These are phyloP conservation scores for Actinemys pallida DNA, from an alignment of 2,113 vertebrate genomes.

Conservation along the genomic window DNA sequence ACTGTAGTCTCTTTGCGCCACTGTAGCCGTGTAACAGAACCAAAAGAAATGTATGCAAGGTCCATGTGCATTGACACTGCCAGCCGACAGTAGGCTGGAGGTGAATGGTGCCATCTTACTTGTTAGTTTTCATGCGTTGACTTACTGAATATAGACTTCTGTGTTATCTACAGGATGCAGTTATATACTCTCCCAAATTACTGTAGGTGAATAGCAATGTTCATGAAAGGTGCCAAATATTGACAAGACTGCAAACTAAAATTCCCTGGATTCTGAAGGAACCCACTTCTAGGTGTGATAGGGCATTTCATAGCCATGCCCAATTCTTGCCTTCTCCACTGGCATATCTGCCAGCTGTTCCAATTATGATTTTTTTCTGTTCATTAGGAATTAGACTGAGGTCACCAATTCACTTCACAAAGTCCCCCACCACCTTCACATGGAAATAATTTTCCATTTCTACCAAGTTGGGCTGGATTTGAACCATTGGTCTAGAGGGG, in stretches of 20 bases:
- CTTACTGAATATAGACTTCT: neutral
- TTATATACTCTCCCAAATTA: accelerated
- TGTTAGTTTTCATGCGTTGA: neutral
- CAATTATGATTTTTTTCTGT: neutral
- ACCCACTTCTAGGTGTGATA: accelerated
- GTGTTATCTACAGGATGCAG: neutral
- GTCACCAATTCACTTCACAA: accelerated
- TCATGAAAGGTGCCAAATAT: accelerated
- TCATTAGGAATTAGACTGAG: neutral
- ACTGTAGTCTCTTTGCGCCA: neutral
- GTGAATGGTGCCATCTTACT: accelerated
- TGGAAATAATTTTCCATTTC: neutral
- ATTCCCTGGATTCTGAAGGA: neutral
- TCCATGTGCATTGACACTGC: accelerated
- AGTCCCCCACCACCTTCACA: neutral
- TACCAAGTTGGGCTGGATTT: neutral
- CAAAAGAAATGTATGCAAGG: accelerated
- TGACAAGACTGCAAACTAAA: neutral
- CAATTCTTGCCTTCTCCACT: neutral
- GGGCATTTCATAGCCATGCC: neutral
- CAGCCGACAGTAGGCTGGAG: accelerated
- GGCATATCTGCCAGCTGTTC: neutral
- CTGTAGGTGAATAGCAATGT: accelerated
- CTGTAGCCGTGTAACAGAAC: accelerated
- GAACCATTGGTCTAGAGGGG: accelerated